Conservation (phyloP, 2,797 vertebrate genomes). For the Oceanodroma leucorhoa region DNA sequence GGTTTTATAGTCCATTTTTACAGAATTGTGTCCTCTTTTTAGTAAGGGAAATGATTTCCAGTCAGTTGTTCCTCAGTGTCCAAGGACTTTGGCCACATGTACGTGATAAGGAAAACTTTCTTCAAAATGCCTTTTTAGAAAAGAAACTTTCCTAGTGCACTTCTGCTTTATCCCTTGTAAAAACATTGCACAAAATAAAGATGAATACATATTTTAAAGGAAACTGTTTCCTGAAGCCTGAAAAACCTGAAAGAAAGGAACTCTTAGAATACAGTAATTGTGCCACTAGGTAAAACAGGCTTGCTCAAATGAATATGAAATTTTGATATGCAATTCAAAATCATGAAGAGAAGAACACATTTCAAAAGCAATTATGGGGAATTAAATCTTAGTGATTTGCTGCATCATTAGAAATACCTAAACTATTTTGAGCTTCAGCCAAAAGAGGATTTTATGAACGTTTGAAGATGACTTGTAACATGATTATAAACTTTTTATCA, state of each 20-base stretch:
- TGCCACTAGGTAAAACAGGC: not conserved
- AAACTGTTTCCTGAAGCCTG: not conserved
- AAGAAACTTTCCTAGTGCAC: not conserved
- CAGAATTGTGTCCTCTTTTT: not conserved
- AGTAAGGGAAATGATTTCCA: not conserved
- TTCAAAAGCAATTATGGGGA: not conserved
- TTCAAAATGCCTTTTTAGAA: slow-evolving; percentile 13
- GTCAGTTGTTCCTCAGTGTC: not conserved
- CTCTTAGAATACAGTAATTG: not conserved
- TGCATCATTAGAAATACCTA: not conserved
- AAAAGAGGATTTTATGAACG: not conserved
- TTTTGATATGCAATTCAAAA: not conserved
- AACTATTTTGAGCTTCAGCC: not conserved
- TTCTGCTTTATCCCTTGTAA: not conserved
- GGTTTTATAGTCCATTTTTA: slow-evolving; percentile 39
- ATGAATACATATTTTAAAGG: not conserved
- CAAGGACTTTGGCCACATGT: not conserved
- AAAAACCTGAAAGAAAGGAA: not conserved
- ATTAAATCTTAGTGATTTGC: not conserved
- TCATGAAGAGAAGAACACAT: not conserved
- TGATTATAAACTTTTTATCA: not conserved
- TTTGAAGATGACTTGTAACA: not conserved
- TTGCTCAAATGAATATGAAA: not conserved
- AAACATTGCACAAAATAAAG: not conserved
- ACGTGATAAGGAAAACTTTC: not conserved